A percentile compares a stretch with the other conserved stretches of the same genome.
Conservation (phyloP, 2,888 invertebrate genomes). For the Athalia rosae region DNA sequence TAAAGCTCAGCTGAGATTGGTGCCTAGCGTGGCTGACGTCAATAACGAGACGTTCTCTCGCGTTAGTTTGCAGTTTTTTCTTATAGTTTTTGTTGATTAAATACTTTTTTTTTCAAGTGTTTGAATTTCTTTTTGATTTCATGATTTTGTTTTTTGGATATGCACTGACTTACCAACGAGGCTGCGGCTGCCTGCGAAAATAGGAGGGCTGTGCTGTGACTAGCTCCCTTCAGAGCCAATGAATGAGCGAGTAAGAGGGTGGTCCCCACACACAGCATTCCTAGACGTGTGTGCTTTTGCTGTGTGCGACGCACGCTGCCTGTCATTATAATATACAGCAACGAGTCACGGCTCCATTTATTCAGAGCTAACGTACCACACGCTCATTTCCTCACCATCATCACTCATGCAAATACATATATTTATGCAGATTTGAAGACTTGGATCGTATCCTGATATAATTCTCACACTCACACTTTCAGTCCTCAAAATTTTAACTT, state of each 20-base stretch:
- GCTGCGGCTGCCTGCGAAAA: constrained; percentile 67
- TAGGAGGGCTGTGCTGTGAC: constrained; percentile 69
- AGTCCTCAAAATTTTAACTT: neutral
- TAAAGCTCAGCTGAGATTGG: constrained; percentile 9
- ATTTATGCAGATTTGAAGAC: neutral
- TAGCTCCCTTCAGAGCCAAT: constrained; percentile 71
- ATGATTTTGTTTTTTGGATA: constrained; percentile 61
- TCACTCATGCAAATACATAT: constrained; percentile 52
- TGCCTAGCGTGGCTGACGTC: constrained; percentile 1
- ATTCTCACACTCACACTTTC: constrained; percentile 1
- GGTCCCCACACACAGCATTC: constrained; percentile 69
- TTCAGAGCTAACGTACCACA: constrained; percentile 66
- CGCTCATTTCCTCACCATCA: constrained; percentile 61
- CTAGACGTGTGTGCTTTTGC: constrained; percentile 69
- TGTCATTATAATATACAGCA: constrained; percentile 70
- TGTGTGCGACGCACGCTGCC: constrained; percentile 71
- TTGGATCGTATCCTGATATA: neutral
- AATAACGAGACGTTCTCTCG: constrained; percentile 17
- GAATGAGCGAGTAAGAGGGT: constrained; percentile 68
- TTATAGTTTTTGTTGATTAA: neutral
- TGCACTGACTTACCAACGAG: constrained; percentile 70
- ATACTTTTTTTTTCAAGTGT: constrained; percentile 46
- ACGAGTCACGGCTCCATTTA: constrained; percentile 70
- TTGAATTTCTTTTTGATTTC: constrained; percentile 60
- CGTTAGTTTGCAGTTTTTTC: neutral